Conservation (phyloP, 2,113 vertebrate genomes). For the Notechis scutatus region DNA sequence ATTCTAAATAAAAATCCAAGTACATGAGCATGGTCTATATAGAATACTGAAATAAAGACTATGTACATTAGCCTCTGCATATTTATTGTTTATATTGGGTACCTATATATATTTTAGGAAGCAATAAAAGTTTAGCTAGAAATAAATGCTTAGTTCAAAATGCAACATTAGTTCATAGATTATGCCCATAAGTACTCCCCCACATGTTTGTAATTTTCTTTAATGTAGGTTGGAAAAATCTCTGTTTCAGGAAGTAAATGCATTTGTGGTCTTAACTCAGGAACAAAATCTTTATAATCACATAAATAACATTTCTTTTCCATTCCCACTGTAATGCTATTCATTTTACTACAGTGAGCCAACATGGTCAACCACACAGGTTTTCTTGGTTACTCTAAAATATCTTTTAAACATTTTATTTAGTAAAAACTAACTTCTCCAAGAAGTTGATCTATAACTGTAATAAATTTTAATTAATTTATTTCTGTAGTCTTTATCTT, state of each 20-base stretch:
- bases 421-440: neutral
- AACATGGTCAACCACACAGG: neutral
- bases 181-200: neutral
- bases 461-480: neutral
- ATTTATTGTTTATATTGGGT: no score
- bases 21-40: neutral
- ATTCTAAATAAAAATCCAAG: neutral
- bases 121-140: no score
- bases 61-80: neutral
- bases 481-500: neutral
- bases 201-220: neutral
- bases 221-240: neutral
- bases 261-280: neutral
- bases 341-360: neutral
- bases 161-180: neutral
- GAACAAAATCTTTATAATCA: neutral
- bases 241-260: neutral
- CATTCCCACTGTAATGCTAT: neutral
- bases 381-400: neutral
- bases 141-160: no score
- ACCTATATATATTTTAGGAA: no score
- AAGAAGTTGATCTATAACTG: neutral
- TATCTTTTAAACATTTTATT: neutral
- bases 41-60: neutral
- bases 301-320: neutral